Conservation (phyloP, 2,113 vertebrate genomes). For the Megaceryle maxima region DNA sequence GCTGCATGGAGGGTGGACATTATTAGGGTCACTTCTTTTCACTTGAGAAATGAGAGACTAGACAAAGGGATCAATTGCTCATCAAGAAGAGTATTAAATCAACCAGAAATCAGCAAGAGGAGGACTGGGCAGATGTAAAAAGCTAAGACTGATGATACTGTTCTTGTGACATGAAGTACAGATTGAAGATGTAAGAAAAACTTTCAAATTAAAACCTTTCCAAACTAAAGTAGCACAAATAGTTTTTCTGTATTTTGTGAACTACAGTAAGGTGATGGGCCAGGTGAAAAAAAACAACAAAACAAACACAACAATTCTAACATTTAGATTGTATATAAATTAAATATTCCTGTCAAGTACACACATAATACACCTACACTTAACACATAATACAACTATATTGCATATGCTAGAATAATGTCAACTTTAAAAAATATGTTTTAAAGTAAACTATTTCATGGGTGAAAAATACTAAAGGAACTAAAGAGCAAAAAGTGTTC, state of each 20-base stretch:
- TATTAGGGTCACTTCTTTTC: not conserved
- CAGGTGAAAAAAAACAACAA: not conserved
- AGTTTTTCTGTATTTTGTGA: not conserved
- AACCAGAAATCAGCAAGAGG: not conserved
- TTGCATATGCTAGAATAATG: not conserved
- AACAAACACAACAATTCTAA: not conserved
- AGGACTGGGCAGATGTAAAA: not conserved
- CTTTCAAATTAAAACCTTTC: not conserved
- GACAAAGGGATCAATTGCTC: not conserved
- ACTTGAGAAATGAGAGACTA: not conserved
- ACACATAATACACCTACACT: too few species aligned
- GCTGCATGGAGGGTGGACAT: not conserved
- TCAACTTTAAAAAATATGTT: not conserved
- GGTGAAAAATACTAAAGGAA: not conserved
- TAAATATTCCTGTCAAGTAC: not conserved
- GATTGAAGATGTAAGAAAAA: not conserved
- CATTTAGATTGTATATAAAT: not conserved
- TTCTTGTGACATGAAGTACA: not conserved
- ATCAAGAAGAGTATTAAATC: not conserved
- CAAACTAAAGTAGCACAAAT: not conserved
- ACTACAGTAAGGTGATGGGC: not conserved
- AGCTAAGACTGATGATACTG: not conserved
- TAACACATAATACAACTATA: not conserved
- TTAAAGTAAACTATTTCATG: not conserved
- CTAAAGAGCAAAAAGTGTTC: not conserved